Evolutionary conservation across 2,797 vertebrate genomes (phyloP).

Genomic region (Pipistrellus kuhlii): DNA sequence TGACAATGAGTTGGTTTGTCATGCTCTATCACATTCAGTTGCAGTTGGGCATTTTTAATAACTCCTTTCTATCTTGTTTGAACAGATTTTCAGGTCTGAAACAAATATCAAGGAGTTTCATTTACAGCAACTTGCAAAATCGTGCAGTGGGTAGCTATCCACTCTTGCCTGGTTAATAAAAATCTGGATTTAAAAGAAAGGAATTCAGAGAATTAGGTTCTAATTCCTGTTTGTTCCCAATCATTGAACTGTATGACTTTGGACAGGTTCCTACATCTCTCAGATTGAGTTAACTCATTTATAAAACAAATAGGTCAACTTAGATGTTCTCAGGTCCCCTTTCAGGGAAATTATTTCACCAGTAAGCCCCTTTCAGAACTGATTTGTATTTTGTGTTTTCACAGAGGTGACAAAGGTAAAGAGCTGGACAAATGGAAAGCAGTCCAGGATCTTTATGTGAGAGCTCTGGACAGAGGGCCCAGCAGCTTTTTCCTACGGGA

Average conservation of each 20-base stretch:
- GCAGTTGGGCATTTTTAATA: background rate
- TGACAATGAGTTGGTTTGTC: background rate
- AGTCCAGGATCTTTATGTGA: background rate
- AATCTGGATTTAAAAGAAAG: background rate
- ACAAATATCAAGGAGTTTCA: background rate
- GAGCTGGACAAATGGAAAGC: background rate
- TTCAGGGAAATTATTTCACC: background rate
- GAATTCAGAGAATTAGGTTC: background rate
- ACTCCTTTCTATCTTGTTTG: background rate
- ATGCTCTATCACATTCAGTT: background rate
- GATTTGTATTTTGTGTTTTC: constrained; percentile 4
- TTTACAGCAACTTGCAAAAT: background rate
- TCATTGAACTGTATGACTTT: background rate
- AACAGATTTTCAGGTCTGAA: background rate
- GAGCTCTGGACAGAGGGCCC: background rate
- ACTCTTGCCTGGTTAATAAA: background rate
- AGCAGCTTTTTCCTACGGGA: background rate
- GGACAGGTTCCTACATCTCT: background rate
- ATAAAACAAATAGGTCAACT: background rate
- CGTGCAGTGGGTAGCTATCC: background rate
- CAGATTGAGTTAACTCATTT: background rate
- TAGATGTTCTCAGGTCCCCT: background rate
- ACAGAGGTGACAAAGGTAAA: background rate
- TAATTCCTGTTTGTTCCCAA: background rate
- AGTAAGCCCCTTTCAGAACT: background rate